Conservation (phyloP, 2,113 vertebrate genomes). For the Heteronetta atricapilla region DNA sequence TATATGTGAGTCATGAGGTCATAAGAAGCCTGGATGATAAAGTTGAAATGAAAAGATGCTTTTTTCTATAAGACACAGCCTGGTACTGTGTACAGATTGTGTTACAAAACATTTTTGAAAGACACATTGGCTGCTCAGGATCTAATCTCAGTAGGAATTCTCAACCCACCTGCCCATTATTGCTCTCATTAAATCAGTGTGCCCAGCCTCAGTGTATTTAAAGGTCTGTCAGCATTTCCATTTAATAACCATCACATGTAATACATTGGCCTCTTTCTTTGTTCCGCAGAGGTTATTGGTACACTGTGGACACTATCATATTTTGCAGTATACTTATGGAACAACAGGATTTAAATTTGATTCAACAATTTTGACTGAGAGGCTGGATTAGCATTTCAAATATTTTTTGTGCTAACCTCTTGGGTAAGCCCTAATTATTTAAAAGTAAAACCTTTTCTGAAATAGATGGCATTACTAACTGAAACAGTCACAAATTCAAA, state of each 20-base stretch:
- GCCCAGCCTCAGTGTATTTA: neutral
- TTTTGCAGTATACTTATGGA: neutral
- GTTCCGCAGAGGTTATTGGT: neutral
- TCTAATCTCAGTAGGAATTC: neutral
- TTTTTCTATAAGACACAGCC: neutral
- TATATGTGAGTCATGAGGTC: neutral
- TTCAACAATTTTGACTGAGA: neutral
- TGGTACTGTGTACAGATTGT: neutral
- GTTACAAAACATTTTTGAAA: neutral
- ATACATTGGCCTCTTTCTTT: neutral
- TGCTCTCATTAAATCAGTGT: constrained; percentile 26
- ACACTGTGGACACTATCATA: neutral
- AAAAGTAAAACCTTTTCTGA: constrained; percentile 30
- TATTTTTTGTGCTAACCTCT: constrained; percentile 9
- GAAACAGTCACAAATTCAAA: constrained; percentile 46
- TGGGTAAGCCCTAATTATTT: constrained; percentile 33
- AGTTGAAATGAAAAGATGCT: neutral
- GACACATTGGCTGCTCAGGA: neutral
- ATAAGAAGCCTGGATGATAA: neutral
- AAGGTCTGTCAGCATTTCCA: constrained; percentile 16
- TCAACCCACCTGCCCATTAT: constrained; percentile 35
- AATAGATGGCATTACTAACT: constrained; percentile 36
- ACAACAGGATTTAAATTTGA: constrained; percentile 13
- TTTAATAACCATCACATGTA: neutral
- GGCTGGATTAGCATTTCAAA: constrained; percentile 53